Base-by-base conservation (phyloP, 37 sponge, comb jelly and placozoan genomes). In the Cliona cf. orientalis region DNA sequence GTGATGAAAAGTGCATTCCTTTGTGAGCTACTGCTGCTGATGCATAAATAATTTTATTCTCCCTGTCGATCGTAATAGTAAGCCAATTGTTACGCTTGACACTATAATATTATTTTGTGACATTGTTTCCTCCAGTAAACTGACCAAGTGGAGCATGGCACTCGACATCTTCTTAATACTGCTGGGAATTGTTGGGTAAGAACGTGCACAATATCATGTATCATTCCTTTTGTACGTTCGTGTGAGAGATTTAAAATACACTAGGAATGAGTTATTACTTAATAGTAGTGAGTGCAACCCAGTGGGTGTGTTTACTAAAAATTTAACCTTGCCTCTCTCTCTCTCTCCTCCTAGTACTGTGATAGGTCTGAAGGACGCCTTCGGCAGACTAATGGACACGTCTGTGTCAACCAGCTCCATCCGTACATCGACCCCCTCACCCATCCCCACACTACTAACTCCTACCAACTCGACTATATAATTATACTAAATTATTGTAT, bases 101-200 rank as follows among this genome's bases (percentile, higher is more conserved):
- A n/a, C n/a, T n/a, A n/a, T n/a, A n/a, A n/a, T n/a, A n/a, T n/a
- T n/a, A n/a, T n/a, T n/a, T n/a, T n/a, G n/a, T n/a, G n/a, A n/a
- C n/a, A n/a, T n/a, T n/a, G n/a, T n/a, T n/a, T n/a, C n/a, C n/a
- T 67, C 23, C 58, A 87, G 82, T 2, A 60, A 81, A n/a, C 49
- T 75, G 1, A 74, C 38, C 43, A 17, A 14, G 39, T 66, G 46
- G 42, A 36, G 61, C 14, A 65, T 23, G 7, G 1, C 42, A 3
- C 34, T 90, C 46, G 82, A 90, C 58, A 44, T 80, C 32, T 80
- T 85, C 39, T 67, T 90, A 22, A 85, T 90, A 26, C 12, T 80
- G 7, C 38, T 85, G 4, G 91, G 91, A 67, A 28, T 90, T 32
- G 45, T 75, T 33, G 91, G 91, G 91, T 90, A 75, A 76, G n/a